Conservation (phyloP, 2,888 invertebrate species). For the Hydrotaea diabolus region DNA sequence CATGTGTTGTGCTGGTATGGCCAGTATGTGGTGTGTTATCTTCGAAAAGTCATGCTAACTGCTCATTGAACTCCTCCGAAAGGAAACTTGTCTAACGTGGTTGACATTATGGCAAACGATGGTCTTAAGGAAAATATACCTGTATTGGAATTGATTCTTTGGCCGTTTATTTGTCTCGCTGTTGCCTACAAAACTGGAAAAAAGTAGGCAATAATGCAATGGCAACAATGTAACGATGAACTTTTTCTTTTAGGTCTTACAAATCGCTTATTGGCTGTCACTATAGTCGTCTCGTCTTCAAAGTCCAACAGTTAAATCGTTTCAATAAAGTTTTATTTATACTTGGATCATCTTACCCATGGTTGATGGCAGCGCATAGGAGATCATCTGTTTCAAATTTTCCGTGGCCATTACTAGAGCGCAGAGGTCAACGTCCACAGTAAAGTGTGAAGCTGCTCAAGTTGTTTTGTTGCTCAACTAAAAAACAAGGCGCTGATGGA, state of each 20-base stretch:
- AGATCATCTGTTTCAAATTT: too few species aligned
- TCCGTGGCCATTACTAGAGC: too few species aligned
- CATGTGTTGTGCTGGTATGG: slow-evolving; percentile 13
- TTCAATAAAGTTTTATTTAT: too few species aligned
- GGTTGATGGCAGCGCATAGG: too few species aligned
- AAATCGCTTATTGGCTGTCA: too few species aligned
- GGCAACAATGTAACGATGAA: not conserved
- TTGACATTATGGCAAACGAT: slow-evolving; percentile 26
- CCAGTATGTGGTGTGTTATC: slow-evolving; percentile 1
- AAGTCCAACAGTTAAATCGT: too few species aligned
- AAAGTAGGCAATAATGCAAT: not conserved
- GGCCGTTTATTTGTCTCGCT: not conserved
- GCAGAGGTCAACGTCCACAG: too few species aligned
- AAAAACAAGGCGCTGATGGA: too few species aligned
- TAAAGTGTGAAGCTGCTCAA: too few species aligned
- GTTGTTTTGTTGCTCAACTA: too few species aligned
- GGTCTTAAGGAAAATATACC: not conserved
- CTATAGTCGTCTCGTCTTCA: too few species aligned
- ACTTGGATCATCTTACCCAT: too few species aligned
- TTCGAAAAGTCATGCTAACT: slow-evolving; percentile 33
- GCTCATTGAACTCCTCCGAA: slow-evolving; percentile 53
- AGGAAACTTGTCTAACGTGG: slow-evolving; percentile 44
- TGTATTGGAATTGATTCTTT: slow-evolving; percentile 6
- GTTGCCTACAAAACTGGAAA: not conserved
- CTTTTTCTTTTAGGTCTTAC: not conserved